Evolutionary conservation across 2,888 invertebrate species (phyloP).

Genomic region (Tanytarsus gracilentus): DNA sequence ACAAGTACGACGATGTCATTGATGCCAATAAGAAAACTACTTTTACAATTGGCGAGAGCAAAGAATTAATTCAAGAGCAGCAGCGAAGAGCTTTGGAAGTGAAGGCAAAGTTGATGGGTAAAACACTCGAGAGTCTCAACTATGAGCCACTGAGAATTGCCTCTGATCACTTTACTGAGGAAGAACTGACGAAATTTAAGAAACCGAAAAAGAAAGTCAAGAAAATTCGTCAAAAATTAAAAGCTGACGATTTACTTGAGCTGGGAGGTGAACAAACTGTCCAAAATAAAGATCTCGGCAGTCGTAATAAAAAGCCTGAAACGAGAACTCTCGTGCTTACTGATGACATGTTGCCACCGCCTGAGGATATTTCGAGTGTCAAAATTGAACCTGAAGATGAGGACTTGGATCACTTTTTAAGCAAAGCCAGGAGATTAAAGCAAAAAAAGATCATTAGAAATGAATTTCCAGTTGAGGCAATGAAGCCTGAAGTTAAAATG

Average conservation of each 20-base stretch:
- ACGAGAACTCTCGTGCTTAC: slow-evolving; percentile 47
- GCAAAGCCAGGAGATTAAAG: slow-evolving; percentile 61
- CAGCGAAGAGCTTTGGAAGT: slow-evolving; percentile 44
- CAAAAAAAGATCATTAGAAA: slow-evolving; percentile 44
- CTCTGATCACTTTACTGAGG: slow-evolving; percentile 77
- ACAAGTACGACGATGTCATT: slow-evolving; percentile 93
- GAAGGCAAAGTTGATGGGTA: slow-evolving; percentile 52
- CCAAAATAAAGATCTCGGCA: slow-evolving; percentile 37
- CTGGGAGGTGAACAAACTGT: slow-evolving; percentile 37
- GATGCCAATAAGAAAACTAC: slow-evolving; percentile 58
- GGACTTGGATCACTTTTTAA: slow-evolving; percentile 62
- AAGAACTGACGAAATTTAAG: slow-evolving; percentile 80
- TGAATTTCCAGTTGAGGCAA: slow-evolving; percentile 38
- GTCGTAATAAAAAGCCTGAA: slow-evolving; percentile 38
- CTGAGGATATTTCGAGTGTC: slow-evolving; percentile 40
- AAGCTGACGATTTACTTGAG: slow-evolving; percentile 61
- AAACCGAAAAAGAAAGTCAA: slow-evolving; percentile 67
- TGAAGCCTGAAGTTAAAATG: slow-evolving; percentile 49
- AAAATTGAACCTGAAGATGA: slow-evolving; percentile 61
- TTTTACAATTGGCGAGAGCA: slow-evolving; percentile 69
- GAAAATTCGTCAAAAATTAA: slow-evolving; percentile 59
- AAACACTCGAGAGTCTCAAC: slow-evolving; percentile 64
- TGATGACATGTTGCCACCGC: slow-evolving; percentile 55
- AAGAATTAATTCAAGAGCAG: slow-evolving; percentile 48
- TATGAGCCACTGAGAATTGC: slow-evolving; percentile 62